Conservation (phyloP, 2,888 invertebrate species). For the Clusia tigrina region DNA sequence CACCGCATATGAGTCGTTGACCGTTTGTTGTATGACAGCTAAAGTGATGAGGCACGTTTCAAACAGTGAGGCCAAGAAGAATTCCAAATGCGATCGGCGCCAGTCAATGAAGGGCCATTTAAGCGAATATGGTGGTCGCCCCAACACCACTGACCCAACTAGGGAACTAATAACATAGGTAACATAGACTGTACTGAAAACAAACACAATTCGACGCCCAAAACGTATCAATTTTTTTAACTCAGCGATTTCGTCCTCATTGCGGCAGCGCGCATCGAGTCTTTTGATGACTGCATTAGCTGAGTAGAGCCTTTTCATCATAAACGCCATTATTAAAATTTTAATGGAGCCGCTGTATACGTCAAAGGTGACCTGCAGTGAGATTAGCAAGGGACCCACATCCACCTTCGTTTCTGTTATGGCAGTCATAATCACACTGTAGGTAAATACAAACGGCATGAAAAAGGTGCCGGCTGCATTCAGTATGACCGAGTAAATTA, state of each 20-base stretch:
- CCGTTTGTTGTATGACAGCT: slow-evolving; percentile 29
- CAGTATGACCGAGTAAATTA: slow-evolving; percentile 22
- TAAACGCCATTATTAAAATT: slow-evolving; percentile 30
- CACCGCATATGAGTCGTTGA: slow-evolving; percentile 37
- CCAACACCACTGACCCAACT: slow-evolving; percentile 31
- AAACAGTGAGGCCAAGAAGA: slow-evolving; percentile 29
- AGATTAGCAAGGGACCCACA: slow-evolving; percentile 40
- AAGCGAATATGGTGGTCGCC: slow-evolving; percentile 36
- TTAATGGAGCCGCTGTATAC: slow-evolving; percentile 35
- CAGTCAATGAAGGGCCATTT: slow-evolving; percentile 39
- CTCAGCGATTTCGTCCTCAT: slow-evolving; percentile 28
- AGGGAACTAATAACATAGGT: slow-evolving; percentile 37
- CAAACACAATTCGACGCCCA: slow-evolving; percentile 33
- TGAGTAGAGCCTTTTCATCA: slow-evolving; percentile 28
- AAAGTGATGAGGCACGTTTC: slow-evolving; percentile 31
- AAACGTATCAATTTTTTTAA: slow-evolving; percentile 27
- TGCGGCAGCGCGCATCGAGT: slow-evolving; percentile 38
- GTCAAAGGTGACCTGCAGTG: slow-evolving; percentile 43
- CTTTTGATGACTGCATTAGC: slow-evolving; percentile 34
- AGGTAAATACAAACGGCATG: slow-evolving; percentile 24
- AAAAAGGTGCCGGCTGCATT: slow-evolving; percentile 20
- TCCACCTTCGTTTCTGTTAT: slow-evolving; percentile 30
- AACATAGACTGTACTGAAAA: slow-evolving; percentile 32
- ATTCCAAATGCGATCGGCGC: slow-evolving; percentile 37
- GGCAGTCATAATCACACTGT: slow-evolving; percentile 18